phyloP scores from a whole-genome alignment of 1,140 invertebrate genomes.

The Paralvinella palmiformis region DNA sequence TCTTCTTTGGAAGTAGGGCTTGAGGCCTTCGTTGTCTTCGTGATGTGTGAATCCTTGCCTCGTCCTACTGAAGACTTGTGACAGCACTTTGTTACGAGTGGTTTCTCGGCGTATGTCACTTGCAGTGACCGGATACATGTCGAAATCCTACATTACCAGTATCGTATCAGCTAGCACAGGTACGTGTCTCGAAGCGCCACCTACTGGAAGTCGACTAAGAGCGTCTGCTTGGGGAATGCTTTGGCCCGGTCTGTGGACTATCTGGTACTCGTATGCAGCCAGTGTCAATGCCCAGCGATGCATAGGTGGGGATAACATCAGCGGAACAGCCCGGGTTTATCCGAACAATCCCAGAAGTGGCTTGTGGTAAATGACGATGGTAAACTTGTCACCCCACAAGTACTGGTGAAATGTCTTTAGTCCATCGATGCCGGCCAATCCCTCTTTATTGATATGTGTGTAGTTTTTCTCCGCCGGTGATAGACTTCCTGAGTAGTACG shows the following conservation, averaged over 20 bases:
- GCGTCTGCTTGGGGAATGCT: neutral
- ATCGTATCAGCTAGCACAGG: neutral
- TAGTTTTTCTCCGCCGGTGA: too few relatives aligned
- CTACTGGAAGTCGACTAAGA: conserved; percentile 4
- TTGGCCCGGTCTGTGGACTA: neutral
- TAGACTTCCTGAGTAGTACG: neutral
- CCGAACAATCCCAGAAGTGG: conserved; percentile 48
- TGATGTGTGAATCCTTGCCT: neutral
- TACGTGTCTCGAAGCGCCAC: conserved; percentile 1
- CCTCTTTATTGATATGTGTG: conserved; percentile 53
- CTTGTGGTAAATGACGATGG: conserved; percentile 52
- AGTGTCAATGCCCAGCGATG: conserved; percentile 11
- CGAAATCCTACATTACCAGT: neutral
- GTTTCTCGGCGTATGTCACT: neutral
- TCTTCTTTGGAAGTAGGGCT: conserved; percentile 1
- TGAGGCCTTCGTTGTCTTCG: neutral
- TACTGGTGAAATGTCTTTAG: conserved; percentile 48
- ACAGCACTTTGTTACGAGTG: neutral
- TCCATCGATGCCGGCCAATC: conserved; percentile 50
- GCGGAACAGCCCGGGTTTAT: conserved; percentile 24
- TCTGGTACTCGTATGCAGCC: neutral
- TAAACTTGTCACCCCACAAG: conserved; percentile 49
- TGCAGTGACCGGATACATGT: neutral
- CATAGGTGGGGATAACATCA: neutral
- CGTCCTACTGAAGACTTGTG: neutral